These are phyloP conservation scores for Gymnoscopelus microlampas DNA, from an alignment of 2,797 vertebrate species.

Conservation along the genomic window DNA sequence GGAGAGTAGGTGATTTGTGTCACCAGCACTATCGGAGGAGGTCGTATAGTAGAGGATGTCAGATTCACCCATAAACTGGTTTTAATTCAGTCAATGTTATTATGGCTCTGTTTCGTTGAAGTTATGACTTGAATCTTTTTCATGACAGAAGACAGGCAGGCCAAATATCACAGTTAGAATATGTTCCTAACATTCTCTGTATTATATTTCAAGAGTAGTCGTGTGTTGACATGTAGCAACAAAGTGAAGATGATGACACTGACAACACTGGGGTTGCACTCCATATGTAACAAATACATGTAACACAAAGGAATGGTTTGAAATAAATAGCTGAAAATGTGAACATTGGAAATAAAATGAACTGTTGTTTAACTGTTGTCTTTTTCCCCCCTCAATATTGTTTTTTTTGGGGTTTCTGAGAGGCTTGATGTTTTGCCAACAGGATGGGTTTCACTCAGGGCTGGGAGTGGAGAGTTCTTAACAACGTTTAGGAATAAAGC, in stretches of 20 bases:
- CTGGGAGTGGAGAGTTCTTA: background rate
- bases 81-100: background rate
- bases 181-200: background rate
- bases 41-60: background rate
- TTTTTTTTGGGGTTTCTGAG: background rate
- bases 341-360: slow-evolving; percentile 47
- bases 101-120: background rate
- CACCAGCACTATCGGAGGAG: background rate
- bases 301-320: slow-evolving; percentile 10
- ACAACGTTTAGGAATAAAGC: background rate
- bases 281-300: slow-evolving; percentile 34
- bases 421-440: background rate
- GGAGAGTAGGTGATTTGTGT: slow-evolving; percentile 3
- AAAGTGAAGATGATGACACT: slow-evolving; percentile 2
- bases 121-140: background rate
- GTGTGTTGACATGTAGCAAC: slow-evolving; percentile 3
- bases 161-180: background rate
- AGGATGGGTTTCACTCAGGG: background rate
- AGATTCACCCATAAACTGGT: background rate
- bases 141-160: background rate
- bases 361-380: slow-evolving; percentile 17
- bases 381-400: no score
- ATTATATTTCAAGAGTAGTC: slow-evolving; percentile 1
- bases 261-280: background rate
- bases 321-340: slow-evolving; percentile 7